Evolutionary conservation across 2,113 vertebrate species (phyloP).

Genomic region (Bubalus kerabau): DNA sequence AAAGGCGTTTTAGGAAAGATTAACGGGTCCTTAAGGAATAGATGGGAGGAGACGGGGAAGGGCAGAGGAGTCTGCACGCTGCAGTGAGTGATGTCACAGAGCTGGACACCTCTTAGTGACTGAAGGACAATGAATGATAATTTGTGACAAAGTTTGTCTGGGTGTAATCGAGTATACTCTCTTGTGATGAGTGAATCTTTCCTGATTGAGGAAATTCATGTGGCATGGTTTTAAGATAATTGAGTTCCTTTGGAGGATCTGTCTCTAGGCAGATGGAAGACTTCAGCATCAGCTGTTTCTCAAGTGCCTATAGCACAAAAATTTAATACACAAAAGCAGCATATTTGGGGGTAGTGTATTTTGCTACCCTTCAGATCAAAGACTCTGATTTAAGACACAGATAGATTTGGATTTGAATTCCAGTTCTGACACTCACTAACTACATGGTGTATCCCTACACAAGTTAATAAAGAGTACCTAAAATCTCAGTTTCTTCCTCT

Average conservation of each 20-base stretch:
- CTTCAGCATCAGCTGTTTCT: background rate
- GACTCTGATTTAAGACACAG: background rate
- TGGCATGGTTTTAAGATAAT: background rate
- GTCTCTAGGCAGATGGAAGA: background rate
- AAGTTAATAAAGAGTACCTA: background rate
- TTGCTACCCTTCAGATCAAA: background rate
- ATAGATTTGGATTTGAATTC: background rate
- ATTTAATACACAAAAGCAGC: background rate
- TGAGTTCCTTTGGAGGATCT: background rate
- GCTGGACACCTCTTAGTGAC: background rate
- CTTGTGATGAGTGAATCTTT: background rate
- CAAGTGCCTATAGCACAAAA: background rate
- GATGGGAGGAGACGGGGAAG: background rate
- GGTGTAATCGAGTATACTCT: background rate
- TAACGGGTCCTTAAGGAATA: background rate
- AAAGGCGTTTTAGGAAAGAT: background rate
- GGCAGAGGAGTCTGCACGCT: background rate
- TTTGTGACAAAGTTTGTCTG: background rate
- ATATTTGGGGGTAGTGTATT: background rate
- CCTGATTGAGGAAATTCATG: background rate
- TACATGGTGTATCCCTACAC: background rate
- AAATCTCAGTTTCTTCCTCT: background rate
- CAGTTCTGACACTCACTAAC: background rate
- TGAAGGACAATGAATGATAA: background rate
- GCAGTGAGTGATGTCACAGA: background rate